phyloP scores from a whole-genome alignment of 23 tunicate genomes.

The Corella eumyota region DNA sequence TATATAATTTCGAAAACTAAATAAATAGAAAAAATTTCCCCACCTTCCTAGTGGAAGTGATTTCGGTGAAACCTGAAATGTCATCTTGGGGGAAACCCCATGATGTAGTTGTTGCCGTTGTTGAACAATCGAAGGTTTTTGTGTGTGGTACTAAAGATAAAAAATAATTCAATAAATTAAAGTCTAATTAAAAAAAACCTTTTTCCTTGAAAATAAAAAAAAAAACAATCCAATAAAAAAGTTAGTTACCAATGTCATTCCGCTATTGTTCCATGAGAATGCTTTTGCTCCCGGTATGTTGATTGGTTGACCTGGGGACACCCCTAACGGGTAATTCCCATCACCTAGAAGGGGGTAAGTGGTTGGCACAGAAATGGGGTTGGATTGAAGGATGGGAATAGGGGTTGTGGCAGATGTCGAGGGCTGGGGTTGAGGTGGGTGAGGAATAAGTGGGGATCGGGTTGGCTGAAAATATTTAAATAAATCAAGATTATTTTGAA shows the following conservation, averaged over 20 bases:
- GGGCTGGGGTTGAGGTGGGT: constrained; percentile 7
- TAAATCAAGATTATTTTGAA: background rate
- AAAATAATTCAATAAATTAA: background rate
- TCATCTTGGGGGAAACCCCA: constrained; percentile 43
- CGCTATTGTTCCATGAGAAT: constrained; percentile 49
- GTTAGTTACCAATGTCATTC: constrained; percentile 3
- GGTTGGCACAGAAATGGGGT: constrained; percentile 18
- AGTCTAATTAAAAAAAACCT: background rate
- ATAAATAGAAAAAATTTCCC: too few relatives aligned
- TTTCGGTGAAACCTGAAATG: constrained; percentile 51
- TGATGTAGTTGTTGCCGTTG: constrained; percentile 58
- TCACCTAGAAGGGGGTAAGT: constrained; percentile 8
- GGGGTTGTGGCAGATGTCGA: constrained; percentile 7
- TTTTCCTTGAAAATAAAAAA: background rate
- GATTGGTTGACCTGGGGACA: constrained; percentile 31
- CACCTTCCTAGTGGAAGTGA: constrained; percentile 78
- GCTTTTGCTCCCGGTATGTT: constrained; percentile 34
- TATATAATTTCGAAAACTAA: too few relatives aligned
- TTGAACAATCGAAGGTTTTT: constrained; percentile 30
- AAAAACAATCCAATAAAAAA: background rate
- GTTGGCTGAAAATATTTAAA: background rate
- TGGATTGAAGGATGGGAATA: constrained; percentile 2
- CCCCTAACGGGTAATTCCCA: background rate
- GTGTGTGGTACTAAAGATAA: background rate
- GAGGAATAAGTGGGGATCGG: constrained; percentile 4